Conservation (phyloP, 2,888 invertebrate genomes). For the Caprella mutica region DNA sequence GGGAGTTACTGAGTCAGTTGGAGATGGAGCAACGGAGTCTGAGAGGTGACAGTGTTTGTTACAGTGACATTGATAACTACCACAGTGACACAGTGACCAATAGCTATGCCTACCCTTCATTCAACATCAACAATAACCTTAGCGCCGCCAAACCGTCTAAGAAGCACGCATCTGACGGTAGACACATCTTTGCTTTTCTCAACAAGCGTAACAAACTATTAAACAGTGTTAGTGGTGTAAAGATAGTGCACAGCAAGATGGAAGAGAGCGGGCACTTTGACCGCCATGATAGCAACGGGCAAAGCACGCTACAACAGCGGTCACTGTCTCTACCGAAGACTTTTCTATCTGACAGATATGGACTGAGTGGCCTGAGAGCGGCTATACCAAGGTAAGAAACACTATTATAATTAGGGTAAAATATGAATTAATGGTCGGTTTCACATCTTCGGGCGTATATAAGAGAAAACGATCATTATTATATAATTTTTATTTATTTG, state of each 20-base stretch:
- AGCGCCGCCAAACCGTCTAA: background rate
- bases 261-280: slow-evolving; percentile 34
- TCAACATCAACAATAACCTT: slow-evolving; percentile 7
- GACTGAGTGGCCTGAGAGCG: slow-evolving; percentile 34
- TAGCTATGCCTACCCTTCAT: no score
- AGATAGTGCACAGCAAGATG: slow-evolving; percentile 37
- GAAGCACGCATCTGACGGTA: slow-evolving; percentile 21
- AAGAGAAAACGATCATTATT: no score
- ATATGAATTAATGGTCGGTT: no score
- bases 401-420: no score
- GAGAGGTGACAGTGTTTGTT: no score
- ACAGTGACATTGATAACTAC: no score
- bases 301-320: slow-evolving; percentile 41
- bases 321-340: slow-evolving; percentile 49
- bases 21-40: slow-evolving; percentile 24
- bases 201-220: slow-evolving; percentile 39
- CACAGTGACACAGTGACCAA: no score
- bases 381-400: slow-evolving; percentile 35
- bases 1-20: slow-evolving; percentile 27
- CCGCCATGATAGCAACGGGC: slow-evolving; percentile 37
- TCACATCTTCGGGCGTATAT: no score
- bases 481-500: no score
- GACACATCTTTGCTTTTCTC: slow-evolving; percentile 30
- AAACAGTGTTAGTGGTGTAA: slow-evolving; percentile 14
- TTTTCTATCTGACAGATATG: slow-evolving; percentile 42